Conservation (phyloP, 1,140 invertebrate genomes). For the Zeugodacus cucurbitae region DNA sequence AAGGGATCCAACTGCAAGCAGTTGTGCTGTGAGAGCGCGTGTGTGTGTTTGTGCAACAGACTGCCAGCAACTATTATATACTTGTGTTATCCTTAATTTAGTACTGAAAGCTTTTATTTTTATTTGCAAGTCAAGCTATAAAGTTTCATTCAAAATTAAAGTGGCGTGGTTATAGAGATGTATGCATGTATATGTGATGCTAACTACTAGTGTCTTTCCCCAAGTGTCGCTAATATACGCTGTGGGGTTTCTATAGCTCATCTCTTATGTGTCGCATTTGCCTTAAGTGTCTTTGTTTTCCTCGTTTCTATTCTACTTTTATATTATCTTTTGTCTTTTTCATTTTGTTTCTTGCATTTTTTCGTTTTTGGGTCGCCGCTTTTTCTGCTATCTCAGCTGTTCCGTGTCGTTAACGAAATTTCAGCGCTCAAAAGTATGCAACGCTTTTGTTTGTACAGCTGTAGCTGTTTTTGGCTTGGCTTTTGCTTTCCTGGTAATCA, state of each 20-base stretch:
- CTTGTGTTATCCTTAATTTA: not conserved
- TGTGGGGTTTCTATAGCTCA: not conserved
- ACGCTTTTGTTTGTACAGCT: not conserved
- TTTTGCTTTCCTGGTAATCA: not conserved
- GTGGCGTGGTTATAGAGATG: not conserved
- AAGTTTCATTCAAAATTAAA: constrained; percentile 12
- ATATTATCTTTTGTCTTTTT: not conserved
- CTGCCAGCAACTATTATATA: not conserved
- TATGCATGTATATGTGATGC: too few species aligned
- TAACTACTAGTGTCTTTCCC: too few species aligned
- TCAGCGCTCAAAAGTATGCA: not conserved
- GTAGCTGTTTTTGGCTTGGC: not conserved
- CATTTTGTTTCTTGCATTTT: not conserved
- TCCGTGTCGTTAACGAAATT: not conserved
- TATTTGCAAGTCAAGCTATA: not conserved
- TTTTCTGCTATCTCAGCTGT: not conserved
- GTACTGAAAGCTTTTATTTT: not conserved
- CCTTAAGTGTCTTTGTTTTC: not conserved
- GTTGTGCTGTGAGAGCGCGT: not conserved
- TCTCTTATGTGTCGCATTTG: not conserved
- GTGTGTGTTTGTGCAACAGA: not conserved
- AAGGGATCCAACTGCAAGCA: not conserved
- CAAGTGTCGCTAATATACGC: not conserved
- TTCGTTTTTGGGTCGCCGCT: not conserved
- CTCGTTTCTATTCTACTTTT: not conserved